Conservation (phyloP, 2,113 vertebrate species). For the Oxyura jamaicensis region DNA sequence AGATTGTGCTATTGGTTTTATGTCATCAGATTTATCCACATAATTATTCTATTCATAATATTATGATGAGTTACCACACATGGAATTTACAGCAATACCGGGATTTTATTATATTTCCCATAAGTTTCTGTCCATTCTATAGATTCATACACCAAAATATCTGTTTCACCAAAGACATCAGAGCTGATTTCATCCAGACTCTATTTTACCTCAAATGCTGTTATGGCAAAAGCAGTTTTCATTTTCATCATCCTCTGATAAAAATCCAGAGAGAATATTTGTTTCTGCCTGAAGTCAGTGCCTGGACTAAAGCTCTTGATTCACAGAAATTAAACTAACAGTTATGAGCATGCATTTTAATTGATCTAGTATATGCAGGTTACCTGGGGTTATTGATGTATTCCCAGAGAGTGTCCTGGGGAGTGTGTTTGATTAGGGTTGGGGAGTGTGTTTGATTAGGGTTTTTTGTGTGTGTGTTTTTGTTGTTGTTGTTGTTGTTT, state of each 20-base stretch:
- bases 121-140: not conserved
- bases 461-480: no score
- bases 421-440: accelerated
- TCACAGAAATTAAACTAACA: not conserved
- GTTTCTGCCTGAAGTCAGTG: not conserved
- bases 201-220: not conserved
- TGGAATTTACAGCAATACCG: not conserved
- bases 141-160: not conserved
- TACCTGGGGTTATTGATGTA: accelerated
- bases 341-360: not conserved
- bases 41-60: not conserved
- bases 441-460: accelerated
- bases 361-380: not conserved
- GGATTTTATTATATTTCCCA: not conserved
- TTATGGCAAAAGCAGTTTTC: not conserved
- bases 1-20: not conserved
- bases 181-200: not conserved
- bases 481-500: no score
- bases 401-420: not conserved
- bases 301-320: not conserved
- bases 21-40: not conserved
- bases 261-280: not conserved
- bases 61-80: not conserved
- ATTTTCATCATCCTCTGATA: not conserved
- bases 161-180: not conserved